Percentiles rank a stretch among this genome's conserved stretches.
Conservation (phyloP, 2,113 vertebrate species). For the Rhadina sibilatrix region DNA sequence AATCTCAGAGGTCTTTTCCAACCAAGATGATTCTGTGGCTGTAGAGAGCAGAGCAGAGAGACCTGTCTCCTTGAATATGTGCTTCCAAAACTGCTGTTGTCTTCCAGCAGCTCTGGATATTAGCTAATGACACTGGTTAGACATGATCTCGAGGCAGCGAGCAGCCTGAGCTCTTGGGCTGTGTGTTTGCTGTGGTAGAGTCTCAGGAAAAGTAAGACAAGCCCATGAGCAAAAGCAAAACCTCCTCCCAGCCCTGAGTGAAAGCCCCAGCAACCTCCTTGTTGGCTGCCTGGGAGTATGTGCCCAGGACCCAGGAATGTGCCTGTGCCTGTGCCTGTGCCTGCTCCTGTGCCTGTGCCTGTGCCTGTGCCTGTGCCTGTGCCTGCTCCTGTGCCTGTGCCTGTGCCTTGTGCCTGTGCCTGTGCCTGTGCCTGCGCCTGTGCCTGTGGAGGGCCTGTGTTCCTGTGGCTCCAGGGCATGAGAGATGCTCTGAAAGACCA, state of each 20-base stretch:
- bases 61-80: not conserved
- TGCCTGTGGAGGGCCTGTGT: not conserved
- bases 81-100: not conserved
- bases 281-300: not conserved
- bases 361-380: not conserved
- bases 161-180: not conserved
- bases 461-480: not conserved
- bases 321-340: not conserved
- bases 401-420: not conserved
- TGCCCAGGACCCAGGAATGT: not conserved
- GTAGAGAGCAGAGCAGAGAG: not conserved
- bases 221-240: not conserved
- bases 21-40: not conserved
- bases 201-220: not conserved
- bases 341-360: not conserved
- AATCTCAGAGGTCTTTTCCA: not conserved
- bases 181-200: not conserved
- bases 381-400: too few species aligned
- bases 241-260: not conserved
- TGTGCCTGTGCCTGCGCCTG: not conserved
- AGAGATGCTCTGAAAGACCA: not conserved
- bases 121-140: not conserved
- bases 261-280: not conserved
- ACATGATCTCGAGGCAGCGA: not conserved
- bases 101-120: not conserved